Base-by-base conservation (phyloP, 2,113 vertebrate genomes). In the Nibea albiflora region DNA sequence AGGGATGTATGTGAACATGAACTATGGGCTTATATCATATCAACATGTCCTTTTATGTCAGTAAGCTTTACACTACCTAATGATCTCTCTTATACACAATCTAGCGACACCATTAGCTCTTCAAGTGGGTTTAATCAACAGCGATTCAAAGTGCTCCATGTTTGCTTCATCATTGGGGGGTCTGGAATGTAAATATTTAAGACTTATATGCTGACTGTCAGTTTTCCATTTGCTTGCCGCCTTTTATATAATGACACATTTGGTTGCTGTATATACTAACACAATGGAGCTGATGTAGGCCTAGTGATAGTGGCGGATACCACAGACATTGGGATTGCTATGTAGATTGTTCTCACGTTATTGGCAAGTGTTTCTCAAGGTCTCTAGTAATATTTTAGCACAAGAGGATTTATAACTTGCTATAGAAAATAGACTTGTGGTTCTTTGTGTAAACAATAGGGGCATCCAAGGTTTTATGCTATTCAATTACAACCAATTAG, bases 181-280 rank as follows among this genome's bases (percentile, higher is more conserved):
- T 20, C 22, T 19, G 16, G 2, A 49, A 79, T 78, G 83, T 84
- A 88, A 80, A 90, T 73, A 65, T 81, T 75, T 49, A 78, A 72
- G 66, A 80, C 78, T 49, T 26, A 74, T 15, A 57, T 44, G n/a
- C 57, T 20, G 22, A 22, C n/a, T 49, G 22, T 60, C n/a, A 82
- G 17, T 16, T 77, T 64, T 75, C 50, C 16, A 57, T 78, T 78
- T 49, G 20, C 56, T 76, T 3, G 12, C 35, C 44, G 64, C 46
- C 10, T 50, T 50, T 60, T 47, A 68, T 26, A 50, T 58, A 16
- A 60, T 31, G 46, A 70, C 68, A 56, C 50, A 16, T 60, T 42
- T 60, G 49, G 35, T 69, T 46, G 52, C 4, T 76, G 67, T 81
- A 65, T 71, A 49, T 31, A 73, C 26, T 3, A 39, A 35, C 46